A percentile compares a stretch with the other conserved stretches of the same genome.
Evolutionary conservation across 2,888 invertebrate species (phyloP).

Genomic region (Drosophila maculinotata): DNA sequence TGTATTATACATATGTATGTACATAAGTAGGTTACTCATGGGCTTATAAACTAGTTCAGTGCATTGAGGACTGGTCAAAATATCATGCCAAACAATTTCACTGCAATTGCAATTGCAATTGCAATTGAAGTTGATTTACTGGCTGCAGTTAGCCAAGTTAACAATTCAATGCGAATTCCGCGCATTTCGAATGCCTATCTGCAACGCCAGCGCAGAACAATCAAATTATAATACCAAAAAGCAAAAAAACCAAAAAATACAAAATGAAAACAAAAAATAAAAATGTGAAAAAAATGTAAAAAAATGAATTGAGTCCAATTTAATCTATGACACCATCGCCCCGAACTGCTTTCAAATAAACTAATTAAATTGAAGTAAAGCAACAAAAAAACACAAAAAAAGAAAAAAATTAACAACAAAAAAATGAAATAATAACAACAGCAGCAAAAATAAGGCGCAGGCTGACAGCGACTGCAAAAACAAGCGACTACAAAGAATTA

Average conservation of each 20-base stretch:
- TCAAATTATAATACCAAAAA: constrained; percentile 49
- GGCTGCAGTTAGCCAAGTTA: constrained; percentile 34
- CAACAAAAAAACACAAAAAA: constrained; percentile 34
- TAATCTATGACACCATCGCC: constrained; percentile 81
- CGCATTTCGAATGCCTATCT: constrained; percentile 27
- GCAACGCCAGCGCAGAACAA: constrained; percentile 48
- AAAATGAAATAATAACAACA: constrained; percentile 11
- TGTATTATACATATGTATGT: background rate
- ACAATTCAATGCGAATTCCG: constrained; percentile 48
- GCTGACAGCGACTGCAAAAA: constrained; percentile 31
- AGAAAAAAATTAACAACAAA: constrained; percentile 17
- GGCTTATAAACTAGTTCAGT: constrained; percentile 1
- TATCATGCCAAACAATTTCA: constrained; percentile 36
- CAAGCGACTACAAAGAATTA: constrained; percentile 66
- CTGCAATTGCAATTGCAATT: constrained; percentile 39
- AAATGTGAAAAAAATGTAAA: constrained; percentile 24
- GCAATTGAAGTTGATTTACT: constrained; percentile 50
- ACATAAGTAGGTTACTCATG: background rate
- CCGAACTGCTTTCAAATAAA: constrained; percentile 80
- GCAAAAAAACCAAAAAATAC: constrained; percentile 18
- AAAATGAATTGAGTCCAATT: constrained; percentile 63
- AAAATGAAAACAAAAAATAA: constrained; percentile 31
- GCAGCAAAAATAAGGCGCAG: constrained; percentile 44
- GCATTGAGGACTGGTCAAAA: constrained; percentile 11
- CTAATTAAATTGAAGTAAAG: constrained; percentile 77